phyloP scores from a whole-genome alignment of 2,888 invertebrate genomes.

The Malthinus flaveolus region DNA sequence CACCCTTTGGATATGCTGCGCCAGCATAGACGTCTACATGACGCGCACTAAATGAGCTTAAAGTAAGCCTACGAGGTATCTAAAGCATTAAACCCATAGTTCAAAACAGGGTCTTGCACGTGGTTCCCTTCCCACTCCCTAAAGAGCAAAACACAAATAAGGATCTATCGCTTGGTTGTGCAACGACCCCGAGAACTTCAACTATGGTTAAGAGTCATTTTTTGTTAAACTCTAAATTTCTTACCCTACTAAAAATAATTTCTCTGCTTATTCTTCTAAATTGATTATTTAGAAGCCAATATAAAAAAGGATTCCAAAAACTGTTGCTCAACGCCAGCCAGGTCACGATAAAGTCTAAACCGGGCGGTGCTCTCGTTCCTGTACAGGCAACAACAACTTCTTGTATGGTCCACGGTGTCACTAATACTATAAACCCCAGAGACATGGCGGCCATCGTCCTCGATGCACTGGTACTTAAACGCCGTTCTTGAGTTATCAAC shows the following conservation, averaged over 20 bases:
- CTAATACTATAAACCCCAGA: constrained; percentile 87
- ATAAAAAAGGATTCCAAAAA: constrained; percentile 89
- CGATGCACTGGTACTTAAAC: constrained; percentile 78
- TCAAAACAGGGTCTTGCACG: too few relatives aligned
- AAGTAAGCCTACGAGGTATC: too few relatives aligned
- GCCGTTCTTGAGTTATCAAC: constrained; percentile 66
- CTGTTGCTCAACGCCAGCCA: constrained; percentile 88
- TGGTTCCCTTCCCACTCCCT: too few relatives aligned
- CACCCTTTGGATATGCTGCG: too few relatives aligned
- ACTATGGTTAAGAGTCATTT: too few relatives aligned
- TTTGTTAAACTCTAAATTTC: neutral
- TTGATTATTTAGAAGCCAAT: constrained; percentile 85
- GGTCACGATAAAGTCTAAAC: constrained; percentile 81
- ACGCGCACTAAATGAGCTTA: too few relatives aligned
- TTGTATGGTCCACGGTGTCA: constrained; percentile 89
- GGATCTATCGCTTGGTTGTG: too few relatives aligned
- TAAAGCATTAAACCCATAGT: too few relatives aligned
- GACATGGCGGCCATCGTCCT: constrained; percentile 92
- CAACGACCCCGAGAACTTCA: too few relatives aligned
- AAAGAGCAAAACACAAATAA: too few relatives aligned
- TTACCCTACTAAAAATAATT: constrained; percentile 74
- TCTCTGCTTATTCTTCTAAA: constrained; percentile 81
- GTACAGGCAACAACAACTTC: constrained; percentile 90
- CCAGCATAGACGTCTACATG: too few relatives aligned
- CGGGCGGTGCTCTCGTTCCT: constrained; percentile 79